Percentiles rank a stretch among this genome's conserved stretches.
Evolutionary conservation across 2,113 vertebrate genomes (phyloP).

Genomic region (Rhinolophus ferrumequinum): DNA sequence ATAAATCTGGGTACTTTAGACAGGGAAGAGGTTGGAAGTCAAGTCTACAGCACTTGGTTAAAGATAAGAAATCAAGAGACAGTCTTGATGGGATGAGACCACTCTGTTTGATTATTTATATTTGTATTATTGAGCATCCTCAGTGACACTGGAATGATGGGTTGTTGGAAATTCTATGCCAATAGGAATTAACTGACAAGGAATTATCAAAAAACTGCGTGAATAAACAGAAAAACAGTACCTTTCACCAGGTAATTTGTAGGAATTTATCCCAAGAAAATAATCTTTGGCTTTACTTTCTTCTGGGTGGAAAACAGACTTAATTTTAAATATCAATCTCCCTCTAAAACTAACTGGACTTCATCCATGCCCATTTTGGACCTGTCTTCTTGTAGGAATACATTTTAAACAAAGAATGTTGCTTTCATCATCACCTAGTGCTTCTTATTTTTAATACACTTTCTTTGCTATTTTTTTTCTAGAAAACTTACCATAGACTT

Average conservation of each 20-base stretch:
- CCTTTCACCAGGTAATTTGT: not conserved
- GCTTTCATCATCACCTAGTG: not conserved
- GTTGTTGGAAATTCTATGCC: not conserved
- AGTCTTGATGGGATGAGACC: not conserved
- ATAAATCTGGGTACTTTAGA: not conserved
- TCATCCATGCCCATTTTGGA: not conserved
- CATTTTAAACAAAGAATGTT: not conserved
- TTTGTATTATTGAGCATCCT: not conserved
- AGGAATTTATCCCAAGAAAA: not conserved
- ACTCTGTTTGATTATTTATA: not conserved
- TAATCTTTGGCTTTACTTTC: not conserved
- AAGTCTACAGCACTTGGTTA: not conserved
- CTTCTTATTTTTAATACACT: not conserved
- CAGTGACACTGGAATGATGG: not conserved
- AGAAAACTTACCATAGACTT: not conserved
- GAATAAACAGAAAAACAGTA: not conserved
- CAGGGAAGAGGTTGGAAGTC: not conserved
- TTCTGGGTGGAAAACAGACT: not conserved
- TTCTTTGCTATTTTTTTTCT: not conserved
- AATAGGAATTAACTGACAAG: not conserved
- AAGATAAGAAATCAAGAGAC: not conserved
- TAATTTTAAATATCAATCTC: not conserved
- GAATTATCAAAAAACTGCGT: not conserved
- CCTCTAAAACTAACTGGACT: not conserved
- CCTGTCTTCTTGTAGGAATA: not conserved